These are phyloP conservation scores for Eira barbara DNA, from an alignment of 2,113 vertebrate genomes.

Conservation along the genomic window DNA sequence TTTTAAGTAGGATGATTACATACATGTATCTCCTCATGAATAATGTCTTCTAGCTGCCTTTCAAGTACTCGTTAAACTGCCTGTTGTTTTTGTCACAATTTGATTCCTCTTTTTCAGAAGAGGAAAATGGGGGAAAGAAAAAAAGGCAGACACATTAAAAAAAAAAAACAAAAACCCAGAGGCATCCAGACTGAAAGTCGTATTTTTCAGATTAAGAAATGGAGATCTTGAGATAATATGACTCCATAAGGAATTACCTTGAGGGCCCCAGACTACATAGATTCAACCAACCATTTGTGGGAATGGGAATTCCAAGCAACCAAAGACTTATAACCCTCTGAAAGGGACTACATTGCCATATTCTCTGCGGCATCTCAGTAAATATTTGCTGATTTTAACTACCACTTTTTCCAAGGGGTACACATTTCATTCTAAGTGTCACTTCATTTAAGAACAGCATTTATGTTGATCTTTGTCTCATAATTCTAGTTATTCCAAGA, in stretches of 20 bases:
- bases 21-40: not conserved
- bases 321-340: not conserved
- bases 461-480: not conserved
- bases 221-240: not conserved
- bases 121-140: not conserved
- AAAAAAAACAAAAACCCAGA: not conserved
- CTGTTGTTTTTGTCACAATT: not conserved
- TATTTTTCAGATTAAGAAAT: not conserved
- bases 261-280: not conserved
- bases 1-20: not conserved
- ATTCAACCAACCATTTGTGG: not conserved
- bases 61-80: not conserved
- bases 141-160: not conserved
- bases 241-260: not conserved
- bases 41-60: not conserved
- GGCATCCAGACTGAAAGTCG: not conserved
- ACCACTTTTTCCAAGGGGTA: not conserved
- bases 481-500: not conserved
- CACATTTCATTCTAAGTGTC: not conserved
- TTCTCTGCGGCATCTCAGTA: not conserved
- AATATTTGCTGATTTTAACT: constrained; percentile 43
- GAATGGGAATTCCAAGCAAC: not conserved
- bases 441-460: not conserved
- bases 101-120: not conserved
- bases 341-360: not conserved